phyloP scores from a whole-genome alignment of 2,888 invertebrate genomes.

The Meganola albula region DNA sequence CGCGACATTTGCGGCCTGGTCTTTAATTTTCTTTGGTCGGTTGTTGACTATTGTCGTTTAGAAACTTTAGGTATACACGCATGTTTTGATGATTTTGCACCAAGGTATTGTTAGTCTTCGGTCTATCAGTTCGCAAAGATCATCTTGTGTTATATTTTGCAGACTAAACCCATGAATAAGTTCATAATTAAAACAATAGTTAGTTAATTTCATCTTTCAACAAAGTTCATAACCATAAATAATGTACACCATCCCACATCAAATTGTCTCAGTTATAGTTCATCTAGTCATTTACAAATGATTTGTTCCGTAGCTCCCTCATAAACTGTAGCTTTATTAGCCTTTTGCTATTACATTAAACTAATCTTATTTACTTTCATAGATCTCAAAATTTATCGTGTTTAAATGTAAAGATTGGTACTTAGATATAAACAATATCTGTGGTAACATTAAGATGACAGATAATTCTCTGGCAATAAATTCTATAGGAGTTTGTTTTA shows the following conservation, averaged over 20 bases:
- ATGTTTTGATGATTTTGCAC: slow-evolving; percentile 31
- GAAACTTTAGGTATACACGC: slow-evolving; percentile 26
- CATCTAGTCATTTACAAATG: slow-evolving; percentile 29
- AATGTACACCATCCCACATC: too few relatives aligned
- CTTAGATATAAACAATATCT: slow-evolving; percentile 22
- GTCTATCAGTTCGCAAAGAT: too few relatives aligned
- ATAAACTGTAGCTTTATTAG: slow-evolving; percentile 28
- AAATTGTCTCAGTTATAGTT: too few relatives aligned
- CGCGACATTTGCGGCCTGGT: slow-evolving; percentile 35
- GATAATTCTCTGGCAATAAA: slow-evolving; percentile 14
- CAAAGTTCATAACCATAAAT: too few relatives aligned
- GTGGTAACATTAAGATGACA: slow-evolving; percentile 9
- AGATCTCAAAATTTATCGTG: slow-evolving; percentile 20
- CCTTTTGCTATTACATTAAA: slow-evolving; percentile 28
- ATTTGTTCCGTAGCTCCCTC: slow-evolving; percentile 21
- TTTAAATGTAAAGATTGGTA: slow-evolving; percentile 21
- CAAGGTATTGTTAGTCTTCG: too few relatives aligned
- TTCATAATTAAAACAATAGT: too few relatives aligned
- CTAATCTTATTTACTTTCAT: slow-evolving; percentile 34
- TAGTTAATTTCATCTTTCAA: too few relatives aligned
- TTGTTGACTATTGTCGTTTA: slow-evolving; percentile 40
- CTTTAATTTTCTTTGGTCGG: slow-evolving; percentile 38
- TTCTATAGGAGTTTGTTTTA: slow-evolving; percentile 5
- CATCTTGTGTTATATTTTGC: too few relatives aligned
- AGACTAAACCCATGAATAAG: too few relatives aligned